Percentiles rank a stretch among this genome's conserved stretches.
Conservation (phyloP, 2,888 invertebrate species). For the Cryptosula pallasiana region DNA sequence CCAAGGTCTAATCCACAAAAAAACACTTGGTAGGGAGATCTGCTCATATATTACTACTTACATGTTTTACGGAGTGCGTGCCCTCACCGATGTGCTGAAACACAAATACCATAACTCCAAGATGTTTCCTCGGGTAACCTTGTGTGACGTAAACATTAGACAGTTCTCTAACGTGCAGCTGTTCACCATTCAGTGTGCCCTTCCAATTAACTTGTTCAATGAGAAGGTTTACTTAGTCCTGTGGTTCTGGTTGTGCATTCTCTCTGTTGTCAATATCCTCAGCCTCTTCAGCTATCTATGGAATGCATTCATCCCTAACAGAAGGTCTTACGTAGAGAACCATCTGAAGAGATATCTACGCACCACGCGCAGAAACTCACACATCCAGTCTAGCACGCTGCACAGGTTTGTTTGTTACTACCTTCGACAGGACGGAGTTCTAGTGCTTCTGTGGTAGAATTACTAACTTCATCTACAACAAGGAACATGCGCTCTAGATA, state of each 20-base stretch:
- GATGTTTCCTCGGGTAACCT: conserved; percentile 48
- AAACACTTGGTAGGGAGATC: too few species aligned
- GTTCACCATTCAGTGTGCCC: conserved; percentile 53
- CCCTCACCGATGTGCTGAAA: conserved; percentile 39
- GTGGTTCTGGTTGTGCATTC: conserved; percentile 57
- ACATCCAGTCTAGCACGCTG: background rate
- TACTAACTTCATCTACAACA: too few species aligned
- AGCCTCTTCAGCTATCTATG: conserved; percentile 55
- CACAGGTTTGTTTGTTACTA: conserved; percentile 48
- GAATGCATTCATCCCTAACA: conserved; percentile 28
- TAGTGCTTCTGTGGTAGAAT: too few species aligned
- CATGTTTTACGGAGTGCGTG: conserved; percentile 46
- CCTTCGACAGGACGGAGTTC: conserved; percentile 50
- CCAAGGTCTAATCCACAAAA: too few species aligned
- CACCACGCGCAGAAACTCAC: background rate
- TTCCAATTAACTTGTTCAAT: conserved; percentile 40
- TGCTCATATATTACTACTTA: too few species aligned
- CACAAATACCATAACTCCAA: conserved; percentile 45
- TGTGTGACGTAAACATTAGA: conserved; percentile 49
- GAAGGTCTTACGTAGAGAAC: background rate
- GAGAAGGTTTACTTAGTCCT: conserved; percentile 55
- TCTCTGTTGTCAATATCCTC: conserved; percentile 51
- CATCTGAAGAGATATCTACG: background rate
- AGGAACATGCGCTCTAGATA: too few species aligned
- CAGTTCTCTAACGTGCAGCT: conserved; percentile 49